Percentiles rank a stretch among this genome's conserved stretches.
phyloP scores from a whole-genome alignment of 2,888 invertebrate species.

The Macrophya alboannulata region DNA sequence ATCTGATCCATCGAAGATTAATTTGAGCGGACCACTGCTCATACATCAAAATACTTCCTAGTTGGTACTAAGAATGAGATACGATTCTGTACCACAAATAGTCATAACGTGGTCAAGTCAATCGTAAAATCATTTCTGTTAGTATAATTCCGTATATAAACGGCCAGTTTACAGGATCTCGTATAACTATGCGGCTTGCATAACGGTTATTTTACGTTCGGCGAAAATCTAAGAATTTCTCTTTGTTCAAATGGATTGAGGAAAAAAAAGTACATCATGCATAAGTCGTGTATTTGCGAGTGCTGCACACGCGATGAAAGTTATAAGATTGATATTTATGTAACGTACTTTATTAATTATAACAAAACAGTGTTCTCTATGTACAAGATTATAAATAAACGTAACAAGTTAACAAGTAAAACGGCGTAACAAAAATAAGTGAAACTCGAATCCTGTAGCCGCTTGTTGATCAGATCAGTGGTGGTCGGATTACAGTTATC shows the following conservation, averaged over 20 bases:
- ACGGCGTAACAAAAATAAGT: conserved; percentile 12
- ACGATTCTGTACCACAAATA: not conserved
- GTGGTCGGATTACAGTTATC: not conserved
- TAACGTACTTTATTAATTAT: conserved; percentile 52
- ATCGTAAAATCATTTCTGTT: not conserved
- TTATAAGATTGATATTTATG: conserved; percentile 37
- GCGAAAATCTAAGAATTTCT: not conserved
- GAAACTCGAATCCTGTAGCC: conserved; percentile 32
- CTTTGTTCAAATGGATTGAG: not conserved
- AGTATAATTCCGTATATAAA: not conserved
- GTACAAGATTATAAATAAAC: conserved; percentile 51
- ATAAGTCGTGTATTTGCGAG: not conserved
- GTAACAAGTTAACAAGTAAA: conserved; percentile 31
- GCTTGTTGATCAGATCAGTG: conserved; percentile 35
- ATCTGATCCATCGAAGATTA: not conserved
- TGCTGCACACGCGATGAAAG: conserved; percentile 2
- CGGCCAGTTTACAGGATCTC: not conserved
- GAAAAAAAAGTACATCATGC: not conserved
- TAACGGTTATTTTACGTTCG: conserved; percentile 9
- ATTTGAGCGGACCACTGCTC: conserved; percentile 6
- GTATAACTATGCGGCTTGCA: conserved; percentile 10
- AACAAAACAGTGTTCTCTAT: conserved; percentile 49
- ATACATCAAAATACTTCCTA: conserved; percentile 25
- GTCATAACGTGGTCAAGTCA: not conserved
- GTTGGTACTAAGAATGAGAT: not conserved